Conservation (phyloP, 2,113 vertebrate species). For the Hemichromis elongatus region DNA sequence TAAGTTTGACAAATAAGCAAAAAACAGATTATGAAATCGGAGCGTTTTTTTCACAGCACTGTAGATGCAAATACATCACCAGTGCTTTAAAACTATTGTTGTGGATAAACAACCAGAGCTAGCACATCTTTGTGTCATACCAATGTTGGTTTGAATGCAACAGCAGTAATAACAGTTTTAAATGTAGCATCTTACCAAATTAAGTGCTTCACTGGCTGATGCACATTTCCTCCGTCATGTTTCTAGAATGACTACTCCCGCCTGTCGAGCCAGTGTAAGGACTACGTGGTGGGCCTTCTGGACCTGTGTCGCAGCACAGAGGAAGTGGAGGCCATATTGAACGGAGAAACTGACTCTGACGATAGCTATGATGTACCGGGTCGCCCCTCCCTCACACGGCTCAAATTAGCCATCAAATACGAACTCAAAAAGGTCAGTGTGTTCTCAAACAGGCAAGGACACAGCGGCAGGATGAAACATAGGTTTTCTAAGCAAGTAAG, state of each 20-base stretch:
- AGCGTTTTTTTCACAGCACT: too few species aligned
- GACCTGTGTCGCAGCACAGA: conserved; percentile 97
- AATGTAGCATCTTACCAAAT: background rate
- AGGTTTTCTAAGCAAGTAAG: background rate
- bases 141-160: background rate
- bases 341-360: conserved; percentile 79
- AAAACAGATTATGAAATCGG: too few species aligned
- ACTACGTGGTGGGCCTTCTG: conserved; percentile 95
- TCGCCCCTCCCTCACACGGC: conserved; percentile 85
- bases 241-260: conserved; percentile 90
- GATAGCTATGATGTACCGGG: conserved; percentile 69
- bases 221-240: background rate
- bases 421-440: conserved; percentile 92
- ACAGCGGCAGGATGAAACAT: background rate
- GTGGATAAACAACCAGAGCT: background rate
- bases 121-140: background rate
- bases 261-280: conserved; percentile 95
- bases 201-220: background rate
- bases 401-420: conserved; percentile 97
- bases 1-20: too few species aligned
- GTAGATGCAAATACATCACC: background rate
- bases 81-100: background rate
- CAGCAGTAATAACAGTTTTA: too few species aligned
- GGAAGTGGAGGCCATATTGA: conserved; percentile 97
- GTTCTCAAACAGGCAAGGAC: background rate